Conservation (phyloP, 2,797 vertebrate species). For the Pitangus sulphuratus region DNA sequence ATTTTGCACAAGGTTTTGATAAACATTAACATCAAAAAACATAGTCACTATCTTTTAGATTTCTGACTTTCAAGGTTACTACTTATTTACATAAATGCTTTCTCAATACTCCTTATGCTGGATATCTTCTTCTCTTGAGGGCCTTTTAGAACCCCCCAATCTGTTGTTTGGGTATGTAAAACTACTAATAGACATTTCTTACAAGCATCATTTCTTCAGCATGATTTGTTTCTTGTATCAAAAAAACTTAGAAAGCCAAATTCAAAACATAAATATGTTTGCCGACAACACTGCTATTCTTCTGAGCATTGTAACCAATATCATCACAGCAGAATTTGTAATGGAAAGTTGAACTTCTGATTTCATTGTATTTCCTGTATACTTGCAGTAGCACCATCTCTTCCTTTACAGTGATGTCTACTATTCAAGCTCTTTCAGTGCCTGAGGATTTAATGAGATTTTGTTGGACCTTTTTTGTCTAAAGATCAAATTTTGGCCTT, state of each 20-base stretch:
- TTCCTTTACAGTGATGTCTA: neutral
- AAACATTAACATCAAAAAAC: neutral
- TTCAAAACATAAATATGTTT: neutral
- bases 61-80: neutral
- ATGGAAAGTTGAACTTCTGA: neutral
- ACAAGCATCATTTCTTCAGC: neutral
- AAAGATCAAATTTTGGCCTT: neutral
- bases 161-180: neutral
- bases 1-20: neutral
- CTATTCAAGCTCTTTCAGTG: neutral
- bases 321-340: neutral
- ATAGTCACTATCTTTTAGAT: neutral
- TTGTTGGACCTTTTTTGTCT: neutral
- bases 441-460: neutral
- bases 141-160: neutral
- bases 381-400: neutral
- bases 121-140: neutral
- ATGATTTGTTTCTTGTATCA: neutral
- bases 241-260: neutral
- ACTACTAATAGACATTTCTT: neutral
- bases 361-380: neutral
- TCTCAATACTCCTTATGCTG: neutral
- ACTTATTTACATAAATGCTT: neutral
- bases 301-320: neutral
- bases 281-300: neutral